Evolutionary conservation across 2,113 vertebrate species (phyloP).

Genomic region (Melanerpes aurifrons): DNA sequence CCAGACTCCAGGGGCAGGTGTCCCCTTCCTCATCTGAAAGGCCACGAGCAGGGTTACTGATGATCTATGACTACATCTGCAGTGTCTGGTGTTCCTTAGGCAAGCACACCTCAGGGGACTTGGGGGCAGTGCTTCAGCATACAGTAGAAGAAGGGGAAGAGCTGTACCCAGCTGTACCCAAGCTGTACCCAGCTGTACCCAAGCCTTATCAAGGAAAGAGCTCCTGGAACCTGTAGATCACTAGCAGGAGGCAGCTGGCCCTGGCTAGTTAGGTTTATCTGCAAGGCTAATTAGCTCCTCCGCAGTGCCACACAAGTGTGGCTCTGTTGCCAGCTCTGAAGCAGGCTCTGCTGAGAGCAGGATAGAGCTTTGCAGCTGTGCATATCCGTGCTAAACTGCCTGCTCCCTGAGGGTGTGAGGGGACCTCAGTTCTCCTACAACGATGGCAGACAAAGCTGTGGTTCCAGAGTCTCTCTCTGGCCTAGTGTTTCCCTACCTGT

Average conservation of each 20-base stretch:
- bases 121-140: not conserved
- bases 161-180: not conserved
- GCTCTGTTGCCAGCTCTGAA: not conserved
- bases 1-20: not conserved
- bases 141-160: not conserved
- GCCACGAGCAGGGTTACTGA: not conserved
- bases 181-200: too few species aligned
- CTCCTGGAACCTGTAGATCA: not conserved
- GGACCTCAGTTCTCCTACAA: not conserved
- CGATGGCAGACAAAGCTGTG: not conserved
- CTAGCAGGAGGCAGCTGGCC: not conserved
- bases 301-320: not conserved
- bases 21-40: not conserved
- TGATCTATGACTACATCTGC: not conserved
- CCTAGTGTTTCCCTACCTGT: not conserved
- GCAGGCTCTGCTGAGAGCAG: not conserved
- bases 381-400: not conserved
- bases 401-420: not conserved
- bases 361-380: not conserved
- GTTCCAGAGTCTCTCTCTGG: not conserved
- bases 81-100: not conserved
- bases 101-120: not conserved
- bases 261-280: not conserved
- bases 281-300: slow-evolving; percentile 5
- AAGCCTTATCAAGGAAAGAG: not conserved